Conservation (phyloP, 2,888 invertebrate species). For the Parnassius mnemosyne region DNA sequence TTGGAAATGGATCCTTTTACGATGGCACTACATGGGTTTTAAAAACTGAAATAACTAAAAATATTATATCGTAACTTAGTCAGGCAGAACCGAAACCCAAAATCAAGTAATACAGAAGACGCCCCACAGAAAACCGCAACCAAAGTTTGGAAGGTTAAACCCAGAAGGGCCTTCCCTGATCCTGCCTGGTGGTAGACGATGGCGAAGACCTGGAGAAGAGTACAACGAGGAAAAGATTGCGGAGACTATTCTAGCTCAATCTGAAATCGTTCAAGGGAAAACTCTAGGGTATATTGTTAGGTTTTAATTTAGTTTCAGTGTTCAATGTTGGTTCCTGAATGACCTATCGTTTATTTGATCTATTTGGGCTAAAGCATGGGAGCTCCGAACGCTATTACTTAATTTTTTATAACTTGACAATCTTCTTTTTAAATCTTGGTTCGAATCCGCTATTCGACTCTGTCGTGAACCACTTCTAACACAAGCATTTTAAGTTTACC, state of each 20-base stretch:
- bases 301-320: slow-evolving; percentile 18
- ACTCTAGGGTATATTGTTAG: slow-evolving; percentile 86
- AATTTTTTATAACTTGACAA: no score
- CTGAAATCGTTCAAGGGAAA: slow-evolving; percentile 91
- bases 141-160: slow-evolving; percentile 79
- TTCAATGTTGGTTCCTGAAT: slow-evolving; percentile 1
- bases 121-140: slow-evolving; percentile 57
- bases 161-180: slow-evolving; percentile 87
- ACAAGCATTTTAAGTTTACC: no score
- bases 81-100: slow-evolving; percentile 65
- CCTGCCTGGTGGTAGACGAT: slow-evolving; percentile 88
- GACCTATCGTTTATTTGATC: no score
- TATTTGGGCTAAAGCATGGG: no score
- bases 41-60: no score
- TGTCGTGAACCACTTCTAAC: no score
- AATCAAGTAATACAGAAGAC: slow-evolving; percentile 73
- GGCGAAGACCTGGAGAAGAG: slow-evolving; percentile 91
- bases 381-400: no score
- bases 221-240: slow-evolving; percentile 94
- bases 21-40: no score
- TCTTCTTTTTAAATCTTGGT: no score
- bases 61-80: neutral
- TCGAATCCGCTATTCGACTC: no score
- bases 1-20: no score
- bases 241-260: slow-evolving; percentile 90